Percentiles rank a stretch among this genome's conserved stretches.
Evolutionary conservation across 2,888 invertebrate genomes (phyloP).

Genomic region (Nomada fucata): DNA sequence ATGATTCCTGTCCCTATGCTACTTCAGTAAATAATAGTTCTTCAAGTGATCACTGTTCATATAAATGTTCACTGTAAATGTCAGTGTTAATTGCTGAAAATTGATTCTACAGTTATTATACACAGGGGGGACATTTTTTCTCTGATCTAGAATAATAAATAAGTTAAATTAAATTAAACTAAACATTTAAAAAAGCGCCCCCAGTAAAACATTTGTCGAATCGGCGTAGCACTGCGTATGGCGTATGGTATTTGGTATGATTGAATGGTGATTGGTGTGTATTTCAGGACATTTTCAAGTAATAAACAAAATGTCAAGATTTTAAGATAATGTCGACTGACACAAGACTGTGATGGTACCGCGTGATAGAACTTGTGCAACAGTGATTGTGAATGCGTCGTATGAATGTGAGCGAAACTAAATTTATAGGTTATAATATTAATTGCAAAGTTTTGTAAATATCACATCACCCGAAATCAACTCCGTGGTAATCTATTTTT

Average conservation of each 20-base stretch:
- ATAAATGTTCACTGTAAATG: no score
- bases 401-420: conserved; percentile 20
- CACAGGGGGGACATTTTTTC: no score
- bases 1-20: no score
- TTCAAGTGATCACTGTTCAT: no score
- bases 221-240: not conserved
- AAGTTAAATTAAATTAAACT: no score
- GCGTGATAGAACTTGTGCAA: conserved; percentile 1
- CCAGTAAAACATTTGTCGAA: not conserved
- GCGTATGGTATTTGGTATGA: conserved; percentile 19
- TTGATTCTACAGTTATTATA: no score
- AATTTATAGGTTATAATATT: conserved; percentile 44
- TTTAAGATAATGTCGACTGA: conserved; percentile 9
- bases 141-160: no score
- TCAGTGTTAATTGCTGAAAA: no score
- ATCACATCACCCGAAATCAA: conserved; percentile 28
- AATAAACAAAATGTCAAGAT: conserved; percentile 25
- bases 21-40: no score
- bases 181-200: not conserved
- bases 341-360: conserved; percentile 8
- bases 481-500: conserved; percentile 20
- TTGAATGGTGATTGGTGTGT: conserved; percentile 26
- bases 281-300: conserved; percentile 6
- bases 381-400: conserved; percentile 4
- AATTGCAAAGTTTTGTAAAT: conserved; percentile 46